These are phyloP conservation scores for Furcula furcula DNA, from an alignment of 2,888 invertebrate species.

Conservation along the genomic window DNA sequence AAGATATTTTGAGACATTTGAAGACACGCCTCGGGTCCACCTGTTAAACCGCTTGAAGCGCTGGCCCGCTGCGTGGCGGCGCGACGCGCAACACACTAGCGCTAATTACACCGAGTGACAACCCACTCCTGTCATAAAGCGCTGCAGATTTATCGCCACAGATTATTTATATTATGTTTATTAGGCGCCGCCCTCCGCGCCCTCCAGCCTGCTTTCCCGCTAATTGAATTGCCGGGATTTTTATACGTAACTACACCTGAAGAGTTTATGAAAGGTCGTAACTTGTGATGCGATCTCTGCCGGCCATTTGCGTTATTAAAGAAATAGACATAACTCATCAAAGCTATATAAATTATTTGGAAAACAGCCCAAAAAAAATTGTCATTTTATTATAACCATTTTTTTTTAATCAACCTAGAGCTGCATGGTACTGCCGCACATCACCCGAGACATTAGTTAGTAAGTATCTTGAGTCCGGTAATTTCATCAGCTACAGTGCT, in stretches of 20 bases:
- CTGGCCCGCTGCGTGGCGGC: conserved; percentile 37
- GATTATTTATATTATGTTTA: conserved; percentile 82
- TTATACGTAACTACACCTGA: conserved; percentile 69
- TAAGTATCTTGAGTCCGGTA: too few species aligned
- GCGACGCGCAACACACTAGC: conserved; percentile 59
- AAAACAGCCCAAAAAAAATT: too few species aligned
- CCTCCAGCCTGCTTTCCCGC: conserved; percentile 66
- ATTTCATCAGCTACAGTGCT: too few species aligned
- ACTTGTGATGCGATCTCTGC: conserved; percentile 9
- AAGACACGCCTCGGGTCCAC: not conserved
- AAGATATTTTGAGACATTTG: too few species aligned
- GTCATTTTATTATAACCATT: too few species aligned
- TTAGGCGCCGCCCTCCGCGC: conserved; percentile 70
- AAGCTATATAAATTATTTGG: too few species aligned
- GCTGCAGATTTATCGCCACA: conserved; percentile 79
- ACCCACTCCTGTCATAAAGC: conserved; percentile 81
- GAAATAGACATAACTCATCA: too few species aligned
- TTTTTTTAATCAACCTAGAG: too few species aligned
- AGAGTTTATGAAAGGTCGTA: conserved; percentile 41
- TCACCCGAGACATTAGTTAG: too few species aligned
- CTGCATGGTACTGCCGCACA: too few species aligned
- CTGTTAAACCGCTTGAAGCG: conserved; percentile 11
- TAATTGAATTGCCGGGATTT: conserved; percentile 80
- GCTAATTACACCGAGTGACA: conserved; percentile 80
- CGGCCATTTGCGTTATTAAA: too few species aligned